phyloP scores from a whole-genome alignment of 2,888 invertebrate genomes.

The Synanthedon formicaeformis region DNA sequence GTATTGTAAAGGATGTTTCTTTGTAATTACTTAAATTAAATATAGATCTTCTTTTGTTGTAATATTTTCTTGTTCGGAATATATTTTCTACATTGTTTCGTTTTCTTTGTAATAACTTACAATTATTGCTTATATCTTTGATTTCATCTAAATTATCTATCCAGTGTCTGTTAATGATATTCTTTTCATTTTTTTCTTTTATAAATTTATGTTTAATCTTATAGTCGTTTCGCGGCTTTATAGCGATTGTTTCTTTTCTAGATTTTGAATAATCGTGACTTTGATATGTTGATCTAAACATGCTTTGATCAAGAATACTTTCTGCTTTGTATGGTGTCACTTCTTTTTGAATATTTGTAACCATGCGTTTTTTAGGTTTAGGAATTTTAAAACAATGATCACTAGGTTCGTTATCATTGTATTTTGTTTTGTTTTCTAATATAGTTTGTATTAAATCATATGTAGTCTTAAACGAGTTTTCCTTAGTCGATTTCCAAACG shows the following conservation, averaged over 20 bases:
- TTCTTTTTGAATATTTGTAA: slow-evolving; percentile 1
- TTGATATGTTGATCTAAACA: slow-evolving; percentile 24
- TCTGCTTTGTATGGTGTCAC: neutral
- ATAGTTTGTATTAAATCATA: slow-evolving; percentile 42
- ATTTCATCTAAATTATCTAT: slow-evolving; percentile 21
- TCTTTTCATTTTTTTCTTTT: too few relatives aligned
- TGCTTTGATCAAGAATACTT: neutral
- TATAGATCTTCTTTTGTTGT: slow-evolving; percentile 3
- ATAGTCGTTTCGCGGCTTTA: neutral
- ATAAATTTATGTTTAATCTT: too few relatives aligned
- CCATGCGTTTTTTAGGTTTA: neutral
- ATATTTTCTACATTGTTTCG: slow-evolving; percentile 2
- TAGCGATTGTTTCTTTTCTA: slow-evolving; percentile 5
- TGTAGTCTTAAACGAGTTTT: slow-evolving; percentile 24
- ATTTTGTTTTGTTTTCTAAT: slow-evolving; percentile 16
- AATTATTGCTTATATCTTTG: neutral
- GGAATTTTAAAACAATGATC: too few relatives aligned
- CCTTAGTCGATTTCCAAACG: slow-evolving; percentile 2
- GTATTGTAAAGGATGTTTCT: slow-evolving; percentile 22
- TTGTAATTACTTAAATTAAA: slow-evolving; percentile 6
- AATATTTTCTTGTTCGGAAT: slow-evolving; percentile 3
- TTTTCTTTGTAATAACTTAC: slow-evolving; percentile 4
- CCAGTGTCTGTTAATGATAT: slow-evolving; percentile 26
- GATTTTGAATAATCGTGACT: slow-evolving; percentile 24
- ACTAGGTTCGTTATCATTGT: neutral